Evolutionary conservation across 2,797 vertebrate species (phyloP).

Genomic region (Lepilemur ruficaudatus): DNA sequence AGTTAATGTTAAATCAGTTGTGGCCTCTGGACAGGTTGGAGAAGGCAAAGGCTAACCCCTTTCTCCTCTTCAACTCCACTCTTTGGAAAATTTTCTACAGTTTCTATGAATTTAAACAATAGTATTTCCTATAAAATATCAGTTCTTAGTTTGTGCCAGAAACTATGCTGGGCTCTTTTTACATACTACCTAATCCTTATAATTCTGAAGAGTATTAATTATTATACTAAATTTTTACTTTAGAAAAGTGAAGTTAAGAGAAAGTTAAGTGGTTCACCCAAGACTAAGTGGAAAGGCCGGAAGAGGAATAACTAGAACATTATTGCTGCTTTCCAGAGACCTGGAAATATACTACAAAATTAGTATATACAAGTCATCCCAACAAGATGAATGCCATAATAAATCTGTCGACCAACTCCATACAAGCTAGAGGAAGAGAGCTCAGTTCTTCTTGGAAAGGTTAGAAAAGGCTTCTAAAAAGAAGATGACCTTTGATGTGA

Average conservation of each 20-base stretch:
- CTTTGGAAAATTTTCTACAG: background rate
- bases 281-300: background rate
- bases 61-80: background rate
- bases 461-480: background rate
- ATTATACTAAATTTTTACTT: background rate
- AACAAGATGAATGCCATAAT: background rate
- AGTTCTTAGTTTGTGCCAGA: background rate
- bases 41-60: background rate
- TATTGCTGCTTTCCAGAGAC: background rate
- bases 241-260: slow-evolving; percentile 14
- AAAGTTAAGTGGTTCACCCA: background rate
- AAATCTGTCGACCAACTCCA: background rate
- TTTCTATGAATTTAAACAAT: background rate
- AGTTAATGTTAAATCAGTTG: background rate
- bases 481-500: background rate
- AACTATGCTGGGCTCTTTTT: background rate
- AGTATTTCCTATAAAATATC: background rate
- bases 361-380: background rate
- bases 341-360: background rate
- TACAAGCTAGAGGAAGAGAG: background rate
- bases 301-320: background rate
- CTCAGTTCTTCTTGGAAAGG: background rate
- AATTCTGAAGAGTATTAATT: background rate
- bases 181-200: background rate
- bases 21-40: background rate